Evolutionary conservation across 1,140 invertebrate species (phyloP).

Genomic region (Microplitis demolitor): DNA sequence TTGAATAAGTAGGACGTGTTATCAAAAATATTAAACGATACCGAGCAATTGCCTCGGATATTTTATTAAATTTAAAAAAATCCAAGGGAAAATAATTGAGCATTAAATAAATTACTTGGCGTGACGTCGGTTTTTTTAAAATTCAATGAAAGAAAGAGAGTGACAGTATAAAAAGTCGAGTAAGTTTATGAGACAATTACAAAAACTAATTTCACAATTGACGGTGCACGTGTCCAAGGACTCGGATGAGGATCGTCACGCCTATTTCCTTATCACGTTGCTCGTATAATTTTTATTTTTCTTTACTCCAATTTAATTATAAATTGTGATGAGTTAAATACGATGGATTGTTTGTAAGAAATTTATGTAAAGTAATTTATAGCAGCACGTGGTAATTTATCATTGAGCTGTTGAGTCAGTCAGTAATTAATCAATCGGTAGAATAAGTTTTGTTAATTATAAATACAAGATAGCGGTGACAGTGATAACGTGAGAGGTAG

Average conservation of each 20-base stretch:
- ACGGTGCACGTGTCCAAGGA: conserved; percentile 26
- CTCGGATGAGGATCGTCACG: conserved; percentile 30
- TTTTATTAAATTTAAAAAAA: not conserved
- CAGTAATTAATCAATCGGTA: not conserved
- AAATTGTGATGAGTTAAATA: not conserved
- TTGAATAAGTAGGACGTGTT: no score
- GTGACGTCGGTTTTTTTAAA: no score
- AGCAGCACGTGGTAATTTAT: no score
- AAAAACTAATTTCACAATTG: conserved; percentile 20
- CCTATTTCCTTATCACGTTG: conserved; percentile 6
- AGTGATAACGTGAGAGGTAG: no score
- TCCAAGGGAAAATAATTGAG: not conserved
- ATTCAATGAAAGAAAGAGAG: no score
- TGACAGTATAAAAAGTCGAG: no score
- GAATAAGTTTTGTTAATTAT: no score
- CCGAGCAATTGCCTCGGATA: not conserved
- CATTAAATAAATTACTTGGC: not conserved
- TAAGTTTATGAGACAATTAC: not conserved
- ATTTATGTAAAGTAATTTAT: no score
- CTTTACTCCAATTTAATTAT: conserved; percentile 33
- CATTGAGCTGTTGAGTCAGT: no score
- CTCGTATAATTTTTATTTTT: conserved; percentile 30
- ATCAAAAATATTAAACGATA: no score
- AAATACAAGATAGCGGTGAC: no score
- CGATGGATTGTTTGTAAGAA: no score